Percentiles rank a stretch among this genome's conserved stretches.
phyloP scores from a whole-genome alignment of 1,140 invertebrate genomes.

The Ostrea edulis region DNA sequence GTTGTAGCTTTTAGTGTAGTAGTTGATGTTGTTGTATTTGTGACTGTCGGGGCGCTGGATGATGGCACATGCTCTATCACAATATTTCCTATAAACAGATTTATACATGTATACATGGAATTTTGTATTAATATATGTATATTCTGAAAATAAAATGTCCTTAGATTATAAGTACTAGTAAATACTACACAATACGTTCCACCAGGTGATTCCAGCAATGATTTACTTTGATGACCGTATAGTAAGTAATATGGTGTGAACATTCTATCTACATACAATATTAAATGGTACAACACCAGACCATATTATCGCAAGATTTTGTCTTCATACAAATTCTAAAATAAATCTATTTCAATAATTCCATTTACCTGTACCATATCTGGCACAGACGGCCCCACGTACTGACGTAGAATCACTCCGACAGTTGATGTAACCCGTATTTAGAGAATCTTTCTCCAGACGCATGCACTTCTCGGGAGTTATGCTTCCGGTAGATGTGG shows the following conservation, averaged over 20 bases:
- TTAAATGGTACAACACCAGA: neutral
- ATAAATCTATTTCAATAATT: neutral
- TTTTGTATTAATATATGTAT: neutral
- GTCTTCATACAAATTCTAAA: neutral
- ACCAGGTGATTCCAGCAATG: no score
- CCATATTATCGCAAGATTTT: neutral
- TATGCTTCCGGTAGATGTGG: neutral
- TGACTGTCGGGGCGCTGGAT: neutral
- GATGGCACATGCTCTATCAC: neutral
- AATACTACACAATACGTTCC: neutral
- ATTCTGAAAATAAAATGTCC: neutral
- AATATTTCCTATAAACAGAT: no score
- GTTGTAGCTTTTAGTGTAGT: neutral
- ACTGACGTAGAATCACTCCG: neutral
- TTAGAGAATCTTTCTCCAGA: neutral
- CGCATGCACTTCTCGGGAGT: constrained; percentile 9
- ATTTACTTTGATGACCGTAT: no score
- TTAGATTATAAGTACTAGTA: neutral
- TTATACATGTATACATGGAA: neutral
- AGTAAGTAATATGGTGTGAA: neutral
- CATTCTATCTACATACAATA: neutral
- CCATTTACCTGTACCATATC: neutral
- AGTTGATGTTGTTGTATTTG: neutral
- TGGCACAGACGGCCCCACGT: neutral
- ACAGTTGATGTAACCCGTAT: neutral